These are phyloP conservation scores for Diplolepis rosae DNA, from an alignment of 2,888 invertebrate species.

Conservation along the genomic window DNA sequence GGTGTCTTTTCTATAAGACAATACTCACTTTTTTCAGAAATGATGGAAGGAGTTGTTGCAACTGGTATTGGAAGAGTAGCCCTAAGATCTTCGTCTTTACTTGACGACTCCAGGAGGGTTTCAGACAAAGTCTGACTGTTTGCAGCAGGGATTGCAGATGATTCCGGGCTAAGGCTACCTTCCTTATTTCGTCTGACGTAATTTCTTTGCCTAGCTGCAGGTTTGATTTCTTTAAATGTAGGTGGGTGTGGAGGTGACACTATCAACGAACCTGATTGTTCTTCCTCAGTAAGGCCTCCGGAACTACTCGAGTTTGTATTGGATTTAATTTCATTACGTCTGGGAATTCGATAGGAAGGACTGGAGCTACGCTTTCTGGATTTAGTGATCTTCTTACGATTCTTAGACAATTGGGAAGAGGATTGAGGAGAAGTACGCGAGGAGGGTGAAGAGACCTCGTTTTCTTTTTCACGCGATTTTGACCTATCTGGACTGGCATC, in stretches of 20 bases:
- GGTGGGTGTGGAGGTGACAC: slow-evolving; percentile 70
- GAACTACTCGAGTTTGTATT: slow-evolving; percentile 57
- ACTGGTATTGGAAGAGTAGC: slow-evolving; percentile 61
- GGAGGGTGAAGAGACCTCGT: slow-evolving; percentile 52
- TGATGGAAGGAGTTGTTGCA: slow-evolving; percentile 47
- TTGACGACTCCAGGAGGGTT: slow-evolving; percentile 60
- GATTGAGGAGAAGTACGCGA: slow-evolving; percentile 54
- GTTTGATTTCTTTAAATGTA: slow-evolving; percentile 63
- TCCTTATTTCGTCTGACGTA: slow-evolving; percentile 81
- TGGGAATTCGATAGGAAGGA: slow-evolving; percentile 70
- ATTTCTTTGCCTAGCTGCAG: slow-evolving; percentile 75
- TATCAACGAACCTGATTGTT: slow-evolving; percentile 70
- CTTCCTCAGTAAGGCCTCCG: slow-evolving; percentile 69
- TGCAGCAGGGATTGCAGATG: slow-evolving; percentile 41
- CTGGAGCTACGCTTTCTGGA: slow-evolving; percentile 68
- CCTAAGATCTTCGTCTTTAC: slow-evolving; percentile 71
- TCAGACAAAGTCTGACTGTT: slow-evolving; percentile 51
- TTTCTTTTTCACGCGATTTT: slow-evolving; percentile 49
- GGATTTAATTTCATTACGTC: slow-evolving; percentile 62
- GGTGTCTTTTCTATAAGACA: not conserved
- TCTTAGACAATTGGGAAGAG: slow-evolving; percentile 72
- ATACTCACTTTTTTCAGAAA: slow-evolving; percentile 68
- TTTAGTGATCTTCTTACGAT: slow-evolving; percentile 64
- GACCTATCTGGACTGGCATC: slow-evolving; percentile 65
- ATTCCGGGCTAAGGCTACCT: slow-evolving; percentile 77